phyloP scores from a whole-genome alignment of 1,140 invertebrate species.

The Drosophila kepulauana region DNA sequence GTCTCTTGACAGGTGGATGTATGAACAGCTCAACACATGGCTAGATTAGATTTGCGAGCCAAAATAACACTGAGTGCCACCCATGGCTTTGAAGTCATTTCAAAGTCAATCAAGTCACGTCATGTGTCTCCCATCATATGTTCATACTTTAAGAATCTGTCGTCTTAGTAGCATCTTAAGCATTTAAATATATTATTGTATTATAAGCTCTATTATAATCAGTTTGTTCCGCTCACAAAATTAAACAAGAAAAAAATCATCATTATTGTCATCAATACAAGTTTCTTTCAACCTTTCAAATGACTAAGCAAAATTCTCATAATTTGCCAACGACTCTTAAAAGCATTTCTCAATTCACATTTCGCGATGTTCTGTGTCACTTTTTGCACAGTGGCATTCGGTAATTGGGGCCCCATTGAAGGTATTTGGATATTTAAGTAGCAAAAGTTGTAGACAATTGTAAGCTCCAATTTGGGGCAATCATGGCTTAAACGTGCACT shows the following conservation, averaged over 20 bases:
- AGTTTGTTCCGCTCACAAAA: too few species aligned
- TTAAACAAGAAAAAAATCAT: too few species aligned
- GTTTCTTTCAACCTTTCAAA: too few species aligned
- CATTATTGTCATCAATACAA: too few species aligned
- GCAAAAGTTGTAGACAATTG: conserved; percentile 45
- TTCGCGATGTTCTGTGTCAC: too few species aligned
- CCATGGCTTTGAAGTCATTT: neutral
- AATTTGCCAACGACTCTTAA: too few species aligned
- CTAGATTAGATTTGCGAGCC: neutral
- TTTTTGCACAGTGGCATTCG: neutral
- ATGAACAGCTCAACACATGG: conserved; percentile 1
- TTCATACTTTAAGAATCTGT: too few species aligned
- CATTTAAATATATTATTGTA: too few species aligned
- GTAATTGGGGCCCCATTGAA: neutral
- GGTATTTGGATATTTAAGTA: conserved; percentile 24
- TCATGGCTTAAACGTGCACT: conserved; percentile 45
- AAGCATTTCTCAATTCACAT: too few species aligned
- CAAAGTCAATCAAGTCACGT: neutral
- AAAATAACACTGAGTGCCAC: neutral
- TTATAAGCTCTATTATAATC: too few species aligned
- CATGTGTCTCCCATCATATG: neutral
- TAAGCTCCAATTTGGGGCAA: conserved; percentile 68
- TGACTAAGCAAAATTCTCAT: too few species aligned
- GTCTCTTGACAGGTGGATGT: conserved; percentile 7
- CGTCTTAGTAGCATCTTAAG: too few species aligned